Evolutionary conservation across 2,888 invertebrate species (phyloP).

Genomic region (Chrysolina haemoptera): DNA sequence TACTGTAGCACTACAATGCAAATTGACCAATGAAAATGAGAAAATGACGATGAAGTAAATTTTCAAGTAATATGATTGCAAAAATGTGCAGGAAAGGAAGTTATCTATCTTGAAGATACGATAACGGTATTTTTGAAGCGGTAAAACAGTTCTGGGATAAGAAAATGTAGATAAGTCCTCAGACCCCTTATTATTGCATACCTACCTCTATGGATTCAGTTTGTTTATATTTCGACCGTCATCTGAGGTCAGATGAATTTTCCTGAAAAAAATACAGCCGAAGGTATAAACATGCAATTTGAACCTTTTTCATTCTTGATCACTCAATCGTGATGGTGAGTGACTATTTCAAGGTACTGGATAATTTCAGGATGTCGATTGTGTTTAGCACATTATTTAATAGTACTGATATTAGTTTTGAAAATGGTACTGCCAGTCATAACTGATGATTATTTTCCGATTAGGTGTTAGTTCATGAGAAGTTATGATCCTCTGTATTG

Average conservation of each 20-base stretch:
- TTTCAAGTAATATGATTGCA: too few relatives aligned
- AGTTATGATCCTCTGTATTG: neutral
- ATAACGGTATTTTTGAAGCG: too few relatives aligned
- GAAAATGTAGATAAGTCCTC: too few relatives aligned
- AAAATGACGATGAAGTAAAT: too few relatives aligned
- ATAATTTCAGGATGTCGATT: conserved; percentile 29
- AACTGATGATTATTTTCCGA: neutral
- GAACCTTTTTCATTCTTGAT: neutral
- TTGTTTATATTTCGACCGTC: neutral
- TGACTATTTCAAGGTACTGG: conserved; percentile 23
- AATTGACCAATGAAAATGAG: too few relatives aligned
- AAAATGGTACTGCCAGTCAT: neutral
- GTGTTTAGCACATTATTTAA: neutral
- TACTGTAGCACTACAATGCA: too few relatives aligned
- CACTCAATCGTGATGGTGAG: conserved; percentile 3
- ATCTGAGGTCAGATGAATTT: neutral
- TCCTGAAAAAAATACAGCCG: neutral
- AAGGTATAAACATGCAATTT: conserved; percentile 8
- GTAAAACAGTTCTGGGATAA: too few relatives aligned
- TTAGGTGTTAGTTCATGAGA: neutral
- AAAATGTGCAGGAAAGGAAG: too few relatives aligned
- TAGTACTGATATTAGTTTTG: neutral
- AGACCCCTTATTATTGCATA: neutral
- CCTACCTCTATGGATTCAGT: neutral
- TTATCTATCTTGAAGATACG: too few relatives aligned